Evolutionary conservation across 2,113 vertebrate species (phyloP).

Genomic region (Dicaeum eximium): DNA sequence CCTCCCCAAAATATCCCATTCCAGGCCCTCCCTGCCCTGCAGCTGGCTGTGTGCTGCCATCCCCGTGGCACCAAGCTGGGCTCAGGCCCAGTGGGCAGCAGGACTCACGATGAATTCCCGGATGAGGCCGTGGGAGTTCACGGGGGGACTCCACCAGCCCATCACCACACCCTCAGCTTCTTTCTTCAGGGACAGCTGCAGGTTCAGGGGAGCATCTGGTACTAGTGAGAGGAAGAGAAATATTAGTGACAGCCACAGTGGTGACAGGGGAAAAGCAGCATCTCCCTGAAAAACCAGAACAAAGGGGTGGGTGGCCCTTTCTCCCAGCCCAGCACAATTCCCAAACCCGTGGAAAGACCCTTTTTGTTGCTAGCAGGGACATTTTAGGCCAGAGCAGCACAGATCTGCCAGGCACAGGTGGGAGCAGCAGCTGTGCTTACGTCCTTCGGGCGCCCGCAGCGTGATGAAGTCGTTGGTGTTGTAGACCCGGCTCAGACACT

Average conservation of each 20-base stretch:
- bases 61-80: background rate
- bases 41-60: background rate
- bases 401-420: rapidly evolving
- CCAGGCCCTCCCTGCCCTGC: background rate
- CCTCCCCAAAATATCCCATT: background rate
- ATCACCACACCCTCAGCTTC: constrained; percentile 80
- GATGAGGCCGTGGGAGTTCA: constrained; percentile 84
- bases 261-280: background rate
- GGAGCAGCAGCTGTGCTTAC: constrained; percentile 74
- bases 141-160: constrained; percentile 81
- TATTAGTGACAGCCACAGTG: rapidly evolving
- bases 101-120: constrained; percentile 92
- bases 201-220: constrained; percentile 86
- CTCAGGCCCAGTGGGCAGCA: rapidly evolving
- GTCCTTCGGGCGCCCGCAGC: constrained; percentile 87
- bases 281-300: background rate
- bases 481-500: constrained; percentile 87
- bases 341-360: too few species aligned
- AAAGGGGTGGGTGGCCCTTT: background rate
- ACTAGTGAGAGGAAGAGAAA: constrained; percentile 70
- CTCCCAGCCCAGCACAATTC: background rate
- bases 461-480: constrained; percentile 89
- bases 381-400: rapidly evolving
- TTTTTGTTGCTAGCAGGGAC: rapidly evolving
- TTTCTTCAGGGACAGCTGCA: constrained; percentile 83